phyloP scores from a whole-genome alignment of 2,888 invertebrate species.

The Campaea margaritaria region DNA sequence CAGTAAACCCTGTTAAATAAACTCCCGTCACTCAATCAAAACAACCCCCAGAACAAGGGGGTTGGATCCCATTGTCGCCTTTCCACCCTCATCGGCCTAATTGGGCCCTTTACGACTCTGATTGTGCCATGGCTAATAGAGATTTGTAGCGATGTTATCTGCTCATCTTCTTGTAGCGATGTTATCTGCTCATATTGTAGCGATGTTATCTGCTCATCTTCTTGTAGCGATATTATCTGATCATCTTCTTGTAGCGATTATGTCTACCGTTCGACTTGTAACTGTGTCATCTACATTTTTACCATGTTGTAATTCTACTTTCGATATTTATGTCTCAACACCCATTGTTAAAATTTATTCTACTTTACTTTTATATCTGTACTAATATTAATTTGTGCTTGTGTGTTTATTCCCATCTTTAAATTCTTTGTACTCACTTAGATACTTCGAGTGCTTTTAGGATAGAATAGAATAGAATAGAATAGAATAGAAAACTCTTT shows the following conservation, averaged over 20 bases:
- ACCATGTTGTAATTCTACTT: neutral
- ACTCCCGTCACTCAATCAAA: constrained; percentile 30
- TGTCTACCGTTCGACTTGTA: constrained; percentile 12
- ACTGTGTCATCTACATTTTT: neutral
- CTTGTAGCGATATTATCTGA: constrained; percentile 7
- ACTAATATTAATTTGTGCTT: no score
- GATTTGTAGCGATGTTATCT: constrained; percentile 24
- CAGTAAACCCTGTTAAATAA: constrained; percentile 8
- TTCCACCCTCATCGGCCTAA: constrained; percentile 27
- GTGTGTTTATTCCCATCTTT: no score
- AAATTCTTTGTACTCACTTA: no score
- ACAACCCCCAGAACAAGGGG: constrained; percentile 14
- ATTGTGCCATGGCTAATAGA: constrained; percentile 14
- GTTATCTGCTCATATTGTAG: neutral
- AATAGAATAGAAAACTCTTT: no score
- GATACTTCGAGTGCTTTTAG: no score
- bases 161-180: constrained; percentile 9
- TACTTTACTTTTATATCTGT: no score
- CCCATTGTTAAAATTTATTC: no score
- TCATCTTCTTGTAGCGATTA: neutral
- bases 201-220: constrained; percentile 11
- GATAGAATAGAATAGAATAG: no score
- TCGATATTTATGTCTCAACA: neutral
- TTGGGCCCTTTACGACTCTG: constrained; percentile 33
- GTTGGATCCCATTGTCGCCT: constrained; percentile 21